A percentile compares a stretch with the other conserved stretches of the same genome.
These are phyloP conservation scores for Dromas ardeola DNA, from an alignment of 2,113 vertebrate genomes.

Conservation along the genomic window DNA sequence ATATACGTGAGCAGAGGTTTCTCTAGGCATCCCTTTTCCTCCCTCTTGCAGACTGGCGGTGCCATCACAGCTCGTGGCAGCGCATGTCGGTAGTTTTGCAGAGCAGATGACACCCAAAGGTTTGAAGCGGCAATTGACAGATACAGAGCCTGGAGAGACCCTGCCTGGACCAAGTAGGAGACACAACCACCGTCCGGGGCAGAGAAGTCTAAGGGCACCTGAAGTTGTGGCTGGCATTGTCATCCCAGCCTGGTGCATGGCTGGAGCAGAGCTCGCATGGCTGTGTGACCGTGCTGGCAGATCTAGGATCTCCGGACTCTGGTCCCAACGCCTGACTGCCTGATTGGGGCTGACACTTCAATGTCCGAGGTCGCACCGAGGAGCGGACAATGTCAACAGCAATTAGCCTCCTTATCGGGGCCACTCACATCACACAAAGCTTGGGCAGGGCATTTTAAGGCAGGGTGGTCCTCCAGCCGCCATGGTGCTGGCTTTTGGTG, in stretches of 20 bases:
- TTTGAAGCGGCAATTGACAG: not conserved
- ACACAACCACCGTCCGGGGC: fast-evolving
- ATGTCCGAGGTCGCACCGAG: not conserved
- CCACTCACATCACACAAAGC: not conserved
- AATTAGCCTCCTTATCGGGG: not conserved
- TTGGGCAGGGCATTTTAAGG: not conserved
- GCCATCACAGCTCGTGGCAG: not conserved
- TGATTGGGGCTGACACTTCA: not conserved
- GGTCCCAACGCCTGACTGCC: not conserved
- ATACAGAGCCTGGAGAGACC: not conserved
- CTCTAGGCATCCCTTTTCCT: not conserved
- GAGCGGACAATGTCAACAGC: not conserved
- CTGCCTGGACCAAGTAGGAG: not conserved
- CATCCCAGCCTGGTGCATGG: not conserved
- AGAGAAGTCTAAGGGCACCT: not conserved
- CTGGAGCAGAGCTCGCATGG: fast-evolving
- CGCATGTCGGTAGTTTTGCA: fast-evolving
- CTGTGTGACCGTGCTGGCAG: not conserved
- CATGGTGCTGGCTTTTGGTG: fast-evolving
- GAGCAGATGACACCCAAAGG: not conserved
- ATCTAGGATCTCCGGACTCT: not conserved
- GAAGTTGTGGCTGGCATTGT: fast-evolving
- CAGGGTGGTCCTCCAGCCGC: fast-evolving
- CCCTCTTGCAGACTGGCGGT: not conserved
- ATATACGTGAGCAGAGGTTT: not conserved